Base-by-base conservation (phyloP, 2,113 vertebrate species). In the Oreochromis tanganicae region DNA sequence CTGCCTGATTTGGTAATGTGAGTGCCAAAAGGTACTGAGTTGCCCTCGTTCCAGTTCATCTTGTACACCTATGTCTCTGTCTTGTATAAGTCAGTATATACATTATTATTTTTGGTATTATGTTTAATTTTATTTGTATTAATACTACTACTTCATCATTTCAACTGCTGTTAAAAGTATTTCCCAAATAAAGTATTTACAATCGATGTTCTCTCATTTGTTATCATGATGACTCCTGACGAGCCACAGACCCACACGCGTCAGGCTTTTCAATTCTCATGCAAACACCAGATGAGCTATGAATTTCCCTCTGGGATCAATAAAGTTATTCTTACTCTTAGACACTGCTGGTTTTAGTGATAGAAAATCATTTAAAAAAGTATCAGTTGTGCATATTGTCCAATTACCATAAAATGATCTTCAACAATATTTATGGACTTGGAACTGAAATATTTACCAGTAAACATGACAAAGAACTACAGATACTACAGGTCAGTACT, bases 331-430 rank as follows among this genome's bases (percentile, higher is more conserved):
- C 27, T 32, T 1, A 61, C 14, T 61, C 14, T 61, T 0, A 41
- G 36, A 68, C 36, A 14, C n/a, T 21, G 21, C 11, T 71, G 66
- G n/a, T 71, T 71, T 71, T 16, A 43, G n/a, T 5, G n/a, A 71
- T 21, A 71, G 41, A 71, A 24, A 1, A 43, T 38, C 3, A 13
- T 61, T 10, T 34, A 0, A 1, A 24, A 43, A 71, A 71, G 12
- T 14, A 43, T 43, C 21, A 71, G 21, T 5, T 71, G 7, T 14
- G n/a, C 38, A 16, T 43, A 4, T 9, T 43, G 63, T 68, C n/a
- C n/a, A 71, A 14, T 71, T 24, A 43, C 66, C 7, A 71, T 21
- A 71, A 43, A 71, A 71, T 43, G 4, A 9, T 21, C 36, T 2
- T 71, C 7, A 71, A 41, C 21, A 32, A 32, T 2, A 2, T 68